Base-by-base conservation (phyloP, 1,140 invertebrate species). In the Dolichoris vasculosae region DNA sequence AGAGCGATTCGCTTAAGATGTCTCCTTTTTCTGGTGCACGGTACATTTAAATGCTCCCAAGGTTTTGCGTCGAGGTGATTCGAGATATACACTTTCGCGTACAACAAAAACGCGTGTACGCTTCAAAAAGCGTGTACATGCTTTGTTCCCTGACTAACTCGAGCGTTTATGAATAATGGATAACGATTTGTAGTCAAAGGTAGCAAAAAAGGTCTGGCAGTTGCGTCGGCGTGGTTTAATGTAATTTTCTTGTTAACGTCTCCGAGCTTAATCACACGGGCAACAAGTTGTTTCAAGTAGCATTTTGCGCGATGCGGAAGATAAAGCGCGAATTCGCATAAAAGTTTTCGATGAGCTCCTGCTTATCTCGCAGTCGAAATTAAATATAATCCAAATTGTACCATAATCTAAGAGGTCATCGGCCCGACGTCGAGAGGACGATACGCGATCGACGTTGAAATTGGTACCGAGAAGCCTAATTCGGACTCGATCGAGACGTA, bases 181-280 rank as follows among this genome's bases (percentile, higher is more conserved):
- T 46, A 67, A 30, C 75, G 75, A 84, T 84, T 77, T 84, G 64
- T 79, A 63, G 55, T 17, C 20, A 38, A 38, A 30, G 32, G 32
- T 51, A 9, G 13, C 13, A 79, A 23, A 32, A 43, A 48, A 46
- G 20, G 0, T 46, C 26, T 9, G 55, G 26, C 23, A 9, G 0
- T 9, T 8, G 71, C 35, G 13, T 8, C n/a, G 26, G 48, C 26
- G n/a, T 9, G 43, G 43, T 59, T 26, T 59, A 71, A 79, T 55
- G 76, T 48, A 59, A 84, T 79, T 84, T 71, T 78, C 83, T 84
- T 67, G 83, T 84, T 84, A 84, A 84, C 40, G 83, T 76, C 82
- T 26, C 79, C 20, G 64, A 23, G 20, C 46, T 84, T 84, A 84
- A 79, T 84, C 78, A 35, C 35, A 17, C 17, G 17, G 83, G 82